phyloP scores from a whole-genome alignment of 2,888 invertebrate species.

The Trichopoda pennipes region DNA sequence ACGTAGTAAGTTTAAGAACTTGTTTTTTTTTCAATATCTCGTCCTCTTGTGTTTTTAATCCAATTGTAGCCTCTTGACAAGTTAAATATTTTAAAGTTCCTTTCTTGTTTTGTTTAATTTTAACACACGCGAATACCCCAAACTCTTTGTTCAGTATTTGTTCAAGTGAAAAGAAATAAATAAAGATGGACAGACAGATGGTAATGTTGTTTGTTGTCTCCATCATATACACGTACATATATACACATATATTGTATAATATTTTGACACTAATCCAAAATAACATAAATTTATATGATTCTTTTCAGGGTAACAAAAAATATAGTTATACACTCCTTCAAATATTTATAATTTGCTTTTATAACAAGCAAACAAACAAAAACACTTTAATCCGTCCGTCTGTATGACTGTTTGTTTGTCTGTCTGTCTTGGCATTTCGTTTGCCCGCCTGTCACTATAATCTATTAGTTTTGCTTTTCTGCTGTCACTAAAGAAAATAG shows the following conservation, averaged over 20 bases:
- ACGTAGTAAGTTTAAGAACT: conserved; percentile 30
- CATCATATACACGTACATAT: neutral
- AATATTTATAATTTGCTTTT: conserved; percentile 48
- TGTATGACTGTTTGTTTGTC: conserved; percentile 5
- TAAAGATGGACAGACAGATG: neutral
- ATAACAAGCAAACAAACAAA: conserved; percentile 26
- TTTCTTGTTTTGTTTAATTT: neutral
- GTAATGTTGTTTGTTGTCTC: conserved; percentile 41
- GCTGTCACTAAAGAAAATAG: conserved; percentile 19
- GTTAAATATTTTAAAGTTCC: conserved; percentile 45
- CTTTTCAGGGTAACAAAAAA: conserved; percentile 18
- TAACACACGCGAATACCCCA: neutral
- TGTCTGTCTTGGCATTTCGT: neutral
- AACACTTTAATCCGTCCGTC: conserved; percentile 26
- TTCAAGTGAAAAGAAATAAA: neutral
- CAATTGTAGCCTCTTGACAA: conserved; percentile 64
- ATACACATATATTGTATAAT: conserved; percentile 56
- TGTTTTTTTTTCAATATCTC: conserved; percentile 15
- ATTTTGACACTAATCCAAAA: conserved; percentile 67
- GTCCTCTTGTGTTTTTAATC: conserved; percentile 52
- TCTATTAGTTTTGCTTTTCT: conserved; percentile 35
- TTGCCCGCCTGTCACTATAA: conserved; percentile 23
- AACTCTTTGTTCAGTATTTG: neutral
- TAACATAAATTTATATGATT: conserved; percentile 64
- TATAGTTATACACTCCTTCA: conserved; percentile 1